Percentiles rank a stretch among this genome's conserved stretches.
Evolutionary conservation across 2,797 vertebrate species (phyloP).

Genomic region (Botia almorhae): DNA sequence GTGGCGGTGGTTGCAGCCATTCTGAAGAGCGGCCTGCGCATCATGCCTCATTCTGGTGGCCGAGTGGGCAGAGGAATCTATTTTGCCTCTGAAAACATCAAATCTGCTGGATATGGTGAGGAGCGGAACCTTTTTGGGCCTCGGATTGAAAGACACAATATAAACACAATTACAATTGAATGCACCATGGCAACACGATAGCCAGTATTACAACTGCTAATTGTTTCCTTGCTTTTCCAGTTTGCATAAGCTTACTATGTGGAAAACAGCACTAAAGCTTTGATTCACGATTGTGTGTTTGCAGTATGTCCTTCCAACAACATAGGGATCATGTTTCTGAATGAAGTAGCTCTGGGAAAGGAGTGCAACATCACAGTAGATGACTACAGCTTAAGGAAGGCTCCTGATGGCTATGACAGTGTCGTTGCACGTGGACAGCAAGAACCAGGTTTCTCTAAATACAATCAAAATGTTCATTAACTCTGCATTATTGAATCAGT

Average conservation of each 20-base stretch:
- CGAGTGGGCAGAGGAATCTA: conserved; percentile 90
- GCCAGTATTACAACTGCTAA: not conserved
- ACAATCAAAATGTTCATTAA: not conserved
- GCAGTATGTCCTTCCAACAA: conserved; percentile 76
- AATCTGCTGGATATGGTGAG: conserved; percentile 86
- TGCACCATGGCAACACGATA: not conserved
- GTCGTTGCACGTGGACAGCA: conserved; percentile 82
- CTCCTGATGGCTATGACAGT: conserved; percentile 80
- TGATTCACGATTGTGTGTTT: conserved; percentile 33
- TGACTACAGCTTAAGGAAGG: conserved; percentile 65
- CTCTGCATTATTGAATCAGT: not conserved
- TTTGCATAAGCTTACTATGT: not conserved
- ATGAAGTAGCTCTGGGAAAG: conserved; percentile 88
- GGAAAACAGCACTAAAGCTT: not conserved
- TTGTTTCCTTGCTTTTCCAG: not conserved
- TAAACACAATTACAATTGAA: not conserved
- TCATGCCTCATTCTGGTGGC: conserved; percentile 93
- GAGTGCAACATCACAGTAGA: conserved; percentile 76
- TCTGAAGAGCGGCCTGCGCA: conserved; percentile 88
- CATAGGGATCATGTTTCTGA: conserved; percentile 90
- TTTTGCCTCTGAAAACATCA: conserved; percentile 90
- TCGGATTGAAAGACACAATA: conserved; percentile 1
- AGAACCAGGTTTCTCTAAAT: conserved; percentile 82
- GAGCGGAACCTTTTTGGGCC: not conserved
- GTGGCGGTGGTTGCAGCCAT: conserved; percentile 89